Evolutionary conservation across 2,113 vertebrate species (phyloP).

Genomic region (Amphilophus citrinellus): DNA sequence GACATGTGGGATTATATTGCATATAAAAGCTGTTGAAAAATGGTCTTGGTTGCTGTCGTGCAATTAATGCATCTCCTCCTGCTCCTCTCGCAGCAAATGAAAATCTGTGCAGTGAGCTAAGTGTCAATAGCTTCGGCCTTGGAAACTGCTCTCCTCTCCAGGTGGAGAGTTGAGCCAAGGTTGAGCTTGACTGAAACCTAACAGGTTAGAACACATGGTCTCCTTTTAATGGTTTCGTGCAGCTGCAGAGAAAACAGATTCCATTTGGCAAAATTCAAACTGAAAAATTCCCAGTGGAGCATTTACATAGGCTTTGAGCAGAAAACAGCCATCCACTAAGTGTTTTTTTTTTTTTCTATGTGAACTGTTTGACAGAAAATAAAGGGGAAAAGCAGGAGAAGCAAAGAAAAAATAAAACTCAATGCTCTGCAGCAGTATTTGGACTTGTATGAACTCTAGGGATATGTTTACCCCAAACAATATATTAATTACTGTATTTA

Average conservation of each 20-base stretch:
- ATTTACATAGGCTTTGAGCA: conserved; percentile 64
- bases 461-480: conserved; percentile 32
- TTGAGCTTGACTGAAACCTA: conserved; percentile 75
- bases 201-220: conserved; percentile 78
- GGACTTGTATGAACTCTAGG: conserved; percentile 19
- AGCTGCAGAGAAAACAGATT: conserved; percentile 79
- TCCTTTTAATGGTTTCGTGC: conserved; percentile 75
- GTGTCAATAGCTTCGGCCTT: conserved; percentile 62
- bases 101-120: conserved; percentile 51
- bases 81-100: conserved; percentile 36
- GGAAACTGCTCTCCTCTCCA: conserved; percentile 68
- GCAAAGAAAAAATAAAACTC: conserved; percentile 15
- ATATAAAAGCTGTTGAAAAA: conserved; percentile 31
- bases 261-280: conserved; percentile 64
- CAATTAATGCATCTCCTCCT: conserved; percentile 35
- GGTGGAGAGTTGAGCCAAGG: conserved; percentile 80
- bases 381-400: conserved; percentile 40
- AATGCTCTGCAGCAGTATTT: conserved; percentile 14
- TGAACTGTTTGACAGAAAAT: conserved; percentile 53
- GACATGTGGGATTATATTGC: not conserved
- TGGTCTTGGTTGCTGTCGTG: conserved; percentile 43
- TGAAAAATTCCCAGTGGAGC: conserved; percentile 68
- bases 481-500: not conserved
- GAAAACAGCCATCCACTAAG: conserved; percentile 56
- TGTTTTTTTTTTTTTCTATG: conserved; percentile 38